Base-by-base conservation (phyloP, 2,888 invertebrate species). In the Eristalis pertinax region DNA sequence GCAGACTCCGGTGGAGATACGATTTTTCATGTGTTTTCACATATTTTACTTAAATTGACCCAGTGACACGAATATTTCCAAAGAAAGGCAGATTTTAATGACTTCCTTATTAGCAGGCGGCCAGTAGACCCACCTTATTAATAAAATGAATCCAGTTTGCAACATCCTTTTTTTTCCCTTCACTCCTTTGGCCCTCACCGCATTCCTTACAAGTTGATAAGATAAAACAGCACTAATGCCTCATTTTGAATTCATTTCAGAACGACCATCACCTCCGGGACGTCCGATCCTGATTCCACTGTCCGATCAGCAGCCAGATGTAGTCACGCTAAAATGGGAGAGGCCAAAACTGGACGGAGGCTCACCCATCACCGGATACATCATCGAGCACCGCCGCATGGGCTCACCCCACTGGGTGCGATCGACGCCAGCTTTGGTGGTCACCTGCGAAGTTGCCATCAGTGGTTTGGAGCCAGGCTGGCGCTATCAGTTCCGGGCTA, bases 401-500 rank as follows among this genome's bases (percentile, higher is more conserved):
- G 97, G 97, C n/a, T 95, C 96, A 0, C 95, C 96, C 2, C 96
- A 96, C 89, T 98, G 98, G 98, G 95, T 97, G 35, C 95, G 96
- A 87, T 96, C 97, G 10, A 95, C 96, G 11, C 96, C 97, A 10
- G 94, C 95, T 22, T 94, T 96, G 4, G 96, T 97, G 32, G 93
- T 94, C 41, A 95, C 95, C 56, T 96, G 96, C 32, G 97, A 97
- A 93, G 94, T 97, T 41, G 95, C 96, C 64, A 94, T 98, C 58
- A 96, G 96, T 89, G 97, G 97, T 24, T 94, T 98, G 50, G 97
- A 97, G 91, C 97, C 97, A 0, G 97, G 97, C 76, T 96, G 97
- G 95, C 95, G 96, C 70, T 97, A 98, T 92, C 97, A 96, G 93
- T 98, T 99, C 94, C 95, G 99, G 81, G 97, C 99, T 19, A 96